phyloP scores from a whole-genome alignment of 2,797 vertebrate species.

The Ispidina picta region DNA sequence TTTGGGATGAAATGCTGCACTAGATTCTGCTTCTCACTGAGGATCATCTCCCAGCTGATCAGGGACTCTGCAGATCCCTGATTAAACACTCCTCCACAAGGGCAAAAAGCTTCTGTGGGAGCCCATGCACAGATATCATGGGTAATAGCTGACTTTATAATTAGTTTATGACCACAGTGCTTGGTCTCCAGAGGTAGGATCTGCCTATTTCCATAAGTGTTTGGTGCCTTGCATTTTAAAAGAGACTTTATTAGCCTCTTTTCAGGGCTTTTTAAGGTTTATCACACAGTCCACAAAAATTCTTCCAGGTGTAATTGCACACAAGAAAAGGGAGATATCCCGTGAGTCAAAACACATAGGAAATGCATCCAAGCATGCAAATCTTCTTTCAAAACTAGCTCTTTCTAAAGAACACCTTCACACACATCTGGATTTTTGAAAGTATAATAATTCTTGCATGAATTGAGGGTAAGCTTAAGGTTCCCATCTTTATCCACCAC shows the following conservation, averaged over 20 bases:
- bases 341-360: not conserved
- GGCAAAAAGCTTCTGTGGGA: not conserved
- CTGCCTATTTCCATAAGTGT: not conserved
- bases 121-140: not conserved
- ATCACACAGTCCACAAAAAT: not conserved
- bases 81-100: not conserved
- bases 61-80: not conserved
- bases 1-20: not conserved
- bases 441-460: not conserved
- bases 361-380: not conserved
- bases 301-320: not conserved
- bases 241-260: not conserved
- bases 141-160: not conserved
- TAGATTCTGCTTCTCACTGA: not conserved
- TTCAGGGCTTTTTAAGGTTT: not conserved
- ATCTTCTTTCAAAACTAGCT: not conserved
- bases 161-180: not conserved
- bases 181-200: not conserved
- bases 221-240: not conserved
- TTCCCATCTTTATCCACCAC: not conserved
- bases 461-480: not conserved
- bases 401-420: not conserved
- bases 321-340: not conserved
- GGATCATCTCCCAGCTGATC: not conserved
- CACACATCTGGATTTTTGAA: not conserved